Evolutionary conservation across 2,113 vertebrate species (phyloP).

Genomic region (Perca fluviatilis): DNA sequence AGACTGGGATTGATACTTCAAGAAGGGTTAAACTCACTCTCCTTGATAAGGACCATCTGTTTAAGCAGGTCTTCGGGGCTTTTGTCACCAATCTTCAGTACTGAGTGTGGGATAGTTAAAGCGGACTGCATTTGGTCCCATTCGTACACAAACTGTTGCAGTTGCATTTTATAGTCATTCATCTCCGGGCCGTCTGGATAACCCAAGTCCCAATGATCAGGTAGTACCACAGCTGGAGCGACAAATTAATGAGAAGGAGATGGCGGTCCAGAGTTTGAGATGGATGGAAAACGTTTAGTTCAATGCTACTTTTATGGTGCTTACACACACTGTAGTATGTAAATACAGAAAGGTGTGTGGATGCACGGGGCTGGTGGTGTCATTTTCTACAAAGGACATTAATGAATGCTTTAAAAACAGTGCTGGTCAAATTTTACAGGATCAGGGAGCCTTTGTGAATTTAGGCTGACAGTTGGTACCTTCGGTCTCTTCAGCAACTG

Average conservation of each 20-base stretch:
- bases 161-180: conserved; percentile 77
- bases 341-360: neutral
- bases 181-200: conserved; percentile 90
- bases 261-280: neutral
- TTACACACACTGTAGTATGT: neutral
- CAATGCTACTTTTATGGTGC: neutral
- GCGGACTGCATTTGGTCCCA: conserved; percentile 83
- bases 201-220: conserved; percentile 80
- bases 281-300: neutral
- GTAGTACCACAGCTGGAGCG: conserved; percentile 74
- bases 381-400: conserved; percentile 36
- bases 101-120: conserved; percentile 61
- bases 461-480: conserved; percentile 39
- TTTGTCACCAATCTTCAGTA: conserved; percentile 86
- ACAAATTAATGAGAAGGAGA: neutral
- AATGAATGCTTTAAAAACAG: neutral
- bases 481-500: conserved; percentile 69
- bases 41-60: conserved; percentile 84
- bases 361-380: neutral
- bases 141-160: conserved; percentile 75
- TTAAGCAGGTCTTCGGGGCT: conserved; percentile 87
- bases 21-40: conserved; percentile 86
- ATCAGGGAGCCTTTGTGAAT: neutral
- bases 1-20: neutral
- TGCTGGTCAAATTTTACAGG: neutral